Evolutionary conservation across 2,888 invertebrate genomes (phyloP).

Genomic region (Nesidiocoris tenuis): DNA sequence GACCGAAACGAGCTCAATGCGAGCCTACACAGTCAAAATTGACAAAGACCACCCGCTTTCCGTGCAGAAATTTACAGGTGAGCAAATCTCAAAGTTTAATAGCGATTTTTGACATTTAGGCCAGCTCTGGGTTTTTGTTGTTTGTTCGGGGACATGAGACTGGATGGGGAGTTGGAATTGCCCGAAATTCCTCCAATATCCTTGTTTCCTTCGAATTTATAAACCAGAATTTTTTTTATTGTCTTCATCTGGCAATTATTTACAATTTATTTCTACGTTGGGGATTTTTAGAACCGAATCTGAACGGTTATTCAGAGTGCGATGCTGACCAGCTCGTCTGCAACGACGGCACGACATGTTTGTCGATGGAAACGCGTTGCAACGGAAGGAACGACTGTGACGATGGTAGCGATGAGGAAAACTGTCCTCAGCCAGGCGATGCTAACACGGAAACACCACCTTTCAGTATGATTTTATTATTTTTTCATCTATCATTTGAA

Average conservation of each 20-base stretch:
- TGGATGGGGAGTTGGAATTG: background rate
- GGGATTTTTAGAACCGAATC: background rate
- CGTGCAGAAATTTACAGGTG: constrained; percentile 32
- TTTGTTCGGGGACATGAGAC: background rate
- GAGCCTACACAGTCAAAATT: constrained; percentile 7
- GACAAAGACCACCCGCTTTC: constrained; percentile 16
- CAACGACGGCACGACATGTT: constrained; percentile 56
- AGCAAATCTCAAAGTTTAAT: no score
- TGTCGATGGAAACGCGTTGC: constrained; percentile 61
- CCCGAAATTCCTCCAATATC: no score
- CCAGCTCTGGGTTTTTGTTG: no score
- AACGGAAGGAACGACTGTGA: constrained; percentile 63
- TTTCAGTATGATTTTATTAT: background rate
- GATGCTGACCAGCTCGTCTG: constrained; percentile 14
- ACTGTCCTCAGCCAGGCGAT: constrained; percentile 27
- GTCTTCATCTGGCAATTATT: background rate
- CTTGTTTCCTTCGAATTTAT: constrained; percentile 18
- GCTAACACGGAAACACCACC: background rate
- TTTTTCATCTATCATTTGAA: no score
- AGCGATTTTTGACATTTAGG: no score
- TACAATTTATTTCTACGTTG: background rate
- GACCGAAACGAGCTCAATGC: background rate
- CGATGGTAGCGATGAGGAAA: constrained; percentile 48
- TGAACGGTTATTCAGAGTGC: constrained; percentile 20
- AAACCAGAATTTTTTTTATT: background rate